Evolutionary conservation across 2,888 invertebrate genomes (phyloP).

Genomic region (Phaonia tiefii): DNA sequence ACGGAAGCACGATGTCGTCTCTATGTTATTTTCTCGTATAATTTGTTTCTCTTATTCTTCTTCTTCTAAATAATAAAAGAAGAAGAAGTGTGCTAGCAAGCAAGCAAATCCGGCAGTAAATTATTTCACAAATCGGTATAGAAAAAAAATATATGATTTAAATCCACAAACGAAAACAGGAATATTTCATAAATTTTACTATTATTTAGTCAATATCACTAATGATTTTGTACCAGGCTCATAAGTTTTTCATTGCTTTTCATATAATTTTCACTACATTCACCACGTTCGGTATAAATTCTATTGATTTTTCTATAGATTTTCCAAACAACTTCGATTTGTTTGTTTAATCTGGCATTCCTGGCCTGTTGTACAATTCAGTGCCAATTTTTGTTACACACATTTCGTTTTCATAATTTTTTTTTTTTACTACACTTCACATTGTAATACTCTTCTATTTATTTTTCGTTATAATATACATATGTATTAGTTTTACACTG

Average conservation of each 20-base stretch:
- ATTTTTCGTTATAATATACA: conserved; percentile 15
- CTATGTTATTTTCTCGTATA: conserved; percentile 11
- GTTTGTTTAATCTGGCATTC: not conserved
- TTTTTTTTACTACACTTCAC: not conserved
- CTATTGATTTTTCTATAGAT: not conserved
- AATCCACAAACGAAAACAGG: too few species aligned
- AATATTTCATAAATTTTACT: too few species aligned
- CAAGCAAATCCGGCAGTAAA: conserved; percentile 22
- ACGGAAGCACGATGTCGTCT: not conserved
- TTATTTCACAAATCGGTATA: conserved; percentile 6
- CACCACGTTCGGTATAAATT: not conserved
- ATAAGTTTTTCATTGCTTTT: too few species aligned
- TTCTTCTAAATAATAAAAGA: conserved; percentile 12
- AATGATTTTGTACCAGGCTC: too few species aligned
- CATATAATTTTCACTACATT: too few species aligned
- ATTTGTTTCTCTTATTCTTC: not conserved
- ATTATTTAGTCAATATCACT: too few species aligned
- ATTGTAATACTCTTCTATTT: too few species aligned
- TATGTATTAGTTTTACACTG: conserved; percentile 2
- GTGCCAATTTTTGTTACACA: not conserved
- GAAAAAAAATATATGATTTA: too few species aligned
- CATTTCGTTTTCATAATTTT: conserved; percentile 1
- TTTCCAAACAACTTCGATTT: not conserved
- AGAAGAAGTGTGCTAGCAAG: not conserved
- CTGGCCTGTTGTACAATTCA: not conserved